Evolutionary conservation across 2,113 vertebrate species (phyloP).

Genomic region (Loxodonta africana): DNA sequence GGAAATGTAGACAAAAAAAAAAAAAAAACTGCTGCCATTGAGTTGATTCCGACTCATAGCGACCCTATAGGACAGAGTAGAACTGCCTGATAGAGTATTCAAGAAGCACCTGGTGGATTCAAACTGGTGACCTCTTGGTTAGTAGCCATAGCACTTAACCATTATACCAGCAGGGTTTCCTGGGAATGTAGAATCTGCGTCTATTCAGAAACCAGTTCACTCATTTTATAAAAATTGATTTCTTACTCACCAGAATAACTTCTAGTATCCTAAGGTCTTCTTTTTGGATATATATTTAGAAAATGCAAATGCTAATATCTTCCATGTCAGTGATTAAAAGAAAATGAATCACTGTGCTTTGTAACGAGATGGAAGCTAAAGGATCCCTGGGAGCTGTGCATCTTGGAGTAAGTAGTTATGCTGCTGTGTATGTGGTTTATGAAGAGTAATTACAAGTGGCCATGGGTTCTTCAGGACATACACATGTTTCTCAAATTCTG

Average conservation of each 20-base stretch:
- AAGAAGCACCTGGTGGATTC: too few species aligned
- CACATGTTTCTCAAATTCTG: not conserved
- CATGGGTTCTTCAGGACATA: too few species aligned
- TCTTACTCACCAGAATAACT: not conserved
- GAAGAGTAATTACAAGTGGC: not conserved
- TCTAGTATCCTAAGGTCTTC: not conserved
- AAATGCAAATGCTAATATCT: not conserved
- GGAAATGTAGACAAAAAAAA: not conserved
- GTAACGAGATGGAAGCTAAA: not conserved
- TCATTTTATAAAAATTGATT: not conserved
- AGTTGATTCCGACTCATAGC: too few species aligned
- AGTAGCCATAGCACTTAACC: too few species aligned
- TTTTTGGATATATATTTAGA: not conserved
- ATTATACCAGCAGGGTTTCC: too few species aligned
- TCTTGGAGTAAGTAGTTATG: not conserved
- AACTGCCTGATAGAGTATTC: too few species aligned
- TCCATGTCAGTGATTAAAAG: not conserved
- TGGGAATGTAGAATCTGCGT: not conserved
- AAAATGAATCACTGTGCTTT: not conserved
- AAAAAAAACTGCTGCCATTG: too few species aligned
- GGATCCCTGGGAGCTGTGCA: not conserved
- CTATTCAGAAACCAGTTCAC: not conserved
- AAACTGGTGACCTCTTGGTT: too few species aligned
- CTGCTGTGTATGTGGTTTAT: not conserved
- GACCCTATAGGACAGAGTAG: too few species aligned